Conservation (phyloP, 2,888 invertebrate species). For the Hydraecia micacea region DNA sequence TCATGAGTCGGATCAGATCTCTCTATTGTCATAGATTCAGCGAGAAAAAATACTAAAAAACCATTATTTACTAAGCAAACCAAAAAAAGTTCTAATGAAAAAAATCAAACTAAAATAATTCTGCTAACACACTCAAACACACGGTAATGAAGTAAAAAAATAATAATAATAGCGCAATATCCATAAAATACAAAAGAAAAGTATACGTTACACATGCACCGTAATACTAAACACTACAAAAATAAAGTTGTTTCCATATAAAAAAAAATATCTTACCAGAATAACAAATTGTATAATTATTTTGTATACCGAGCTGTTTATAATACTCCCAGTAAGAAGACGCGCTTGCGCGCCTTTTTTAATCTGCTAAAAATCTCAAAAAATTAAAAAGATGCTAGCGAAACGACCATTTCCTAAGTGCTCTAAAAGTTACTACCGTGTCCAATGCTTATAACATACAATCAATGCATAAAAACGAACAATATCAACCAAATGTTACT, state of each 20-base stretch:
- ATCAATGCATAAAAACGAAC: conserved; percentile 87
- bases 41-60: conserved; percentile 89
- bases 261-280: conserved; percentile 88
- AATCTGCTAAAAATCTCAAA: conserved; percentile 84
- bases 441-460: conserved; percentile 83
- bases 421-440: conserved; percentile 89
- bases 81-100: conserved; percentile 85
- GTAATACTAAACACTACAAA: conserved; percentile 88
- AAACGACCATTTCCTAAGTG: conserved; percentile 87
- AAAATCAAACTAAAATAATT: conserved; percentile 90
- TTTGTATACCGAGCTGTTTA: conserved; percentile 86
- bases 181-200: conserved; percentile 77
- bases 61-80: conserved; percentile 88
- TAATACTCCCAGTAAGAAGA: conserved; percentile 86
- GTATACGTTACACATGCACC: conserved; percentile 88
- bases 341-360: conserved; percentile 71
- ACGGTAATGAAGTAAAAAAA: conserved; percentile 87
- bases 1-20: conserved; percentile 89
- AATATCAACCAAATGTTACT: conserved; percentile 88
- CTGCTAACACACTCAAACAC: conserved; percentile 90
- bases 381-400: conserved; percentile 86
- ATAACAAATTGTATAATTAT: conserved; percentile 89
- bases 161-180: conserved; percentile 86
- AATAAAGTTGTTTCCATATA: conserved; percentile 87
- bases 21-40: conserved; percentile 91